These are phyloP conservation scores for Vanessa tameamea DNA, from an alignment of 1,140 invertebrate species.

Conservation along the genomic window DNA sequence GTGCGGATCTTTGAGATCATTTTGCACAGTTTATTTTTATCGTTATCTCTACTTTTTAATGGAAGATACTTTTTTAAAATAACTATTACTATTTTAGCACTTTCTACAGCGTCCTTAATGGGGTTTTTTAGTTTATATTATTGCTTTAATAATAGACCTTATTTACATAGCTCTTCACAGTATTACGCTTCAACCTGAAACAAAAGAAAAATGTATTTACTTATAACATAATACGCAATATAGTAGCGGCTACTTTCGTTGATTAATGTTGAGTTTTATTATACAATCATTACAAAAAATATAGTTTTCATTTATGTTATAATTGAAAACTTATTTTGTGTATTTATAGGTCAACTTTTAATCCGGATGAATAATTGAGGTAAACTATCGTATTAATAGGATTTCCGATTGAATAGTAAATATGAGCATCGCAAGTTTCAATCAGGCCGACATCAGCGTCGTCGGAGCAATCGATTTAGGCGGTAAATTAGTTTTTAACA, in stretches of 20 bases:
- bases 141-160: conserved; percentile 74
- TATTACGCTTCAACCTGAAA: conserved; percentile 57
- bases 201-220: conserved; percentile 43
- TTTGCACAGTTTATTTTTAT: conserved; percentile 41
- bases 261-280: no score
- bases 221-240: no score
- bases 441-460: conserved; percentile 38
- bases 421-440: conserved; percentile 36
- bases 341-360: no score
- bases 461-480: conserved; percentile 48
- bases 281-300: no score
- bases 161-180: conserved; percentile 48
- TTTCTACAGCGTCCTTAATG: conserved; percentile 60
- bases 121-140: conserved; percentile 69
- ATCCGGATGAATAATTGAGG: no score
- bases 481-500: conserved; percentile 60
- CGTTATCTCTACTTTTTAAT: conserved; percentile 45
- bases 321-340: no score
- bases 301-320: no score
- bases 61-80: conserved; percentile 60
- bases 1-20: conserved; percentile 42
- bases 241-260: no score
- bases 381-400: no score
- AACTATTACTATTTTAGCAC: conserved; percentile 55
- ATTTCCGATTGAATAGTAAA: conserved; percentile 21